phyloP scores from a whole-genome alignment of 2,113 vertebrate species.

The Phaetusa simplex region DNA sequence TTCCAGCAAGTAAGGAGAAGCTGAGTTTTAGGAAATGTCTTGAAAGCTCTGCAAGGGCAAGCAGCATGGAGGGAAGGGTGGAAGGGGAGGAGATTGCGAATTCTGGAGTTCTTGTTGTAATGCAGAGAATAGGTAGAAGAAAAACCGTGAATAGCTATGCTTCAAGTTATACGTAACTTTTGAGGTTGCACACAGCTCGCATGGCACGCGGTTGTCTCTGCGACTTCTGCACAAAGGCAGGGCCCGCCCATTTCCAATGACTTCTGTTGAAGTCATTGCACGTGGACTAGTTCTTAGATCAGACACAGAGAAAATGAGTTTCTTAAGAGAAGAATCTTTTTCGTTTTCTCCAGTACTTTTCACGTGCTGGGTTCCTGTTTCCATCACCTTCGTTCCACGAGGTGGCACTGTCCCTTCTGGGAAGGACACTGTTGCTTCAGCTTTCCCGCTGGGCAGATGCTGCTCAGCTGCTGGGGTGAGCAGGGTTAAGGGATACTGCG shows the following conservation, averaged over 20 bases:
- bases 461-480: too few species aligned
- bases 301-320: neutral
- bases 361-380: neutral
- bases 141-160: accelerated
- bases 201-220: accelerated
- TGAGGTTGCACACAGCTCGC: neutral
- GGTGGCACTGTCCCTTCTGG: neutral
- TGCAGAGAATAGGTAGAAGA: neutral
- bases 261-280: neutral
- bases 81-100: accelerated
- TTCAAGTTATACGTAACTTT: neutral
- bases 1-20: neutral
- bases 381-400: accelerated
- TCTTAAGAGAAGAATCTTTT: neutral
- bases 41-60: neutral
- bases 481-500: neutral
- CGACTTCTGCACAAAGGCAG: neutral
- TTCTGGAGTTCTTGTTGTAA: neutral
- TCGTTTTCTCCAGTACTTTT: neutral
- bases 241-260: accelerated
- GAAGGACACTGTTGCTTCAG: neutral
- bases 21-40: neutral
- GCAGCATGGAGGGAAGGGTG: neutral
- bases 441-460: neutral
- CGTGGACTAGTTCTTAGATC: accelerated